Percentiles rank a stretch among this genome's conserved stretches.
Conservation (phyloP, 1,140 invertebrate genomes). For the Drosophila rhopaloa region DNA sequence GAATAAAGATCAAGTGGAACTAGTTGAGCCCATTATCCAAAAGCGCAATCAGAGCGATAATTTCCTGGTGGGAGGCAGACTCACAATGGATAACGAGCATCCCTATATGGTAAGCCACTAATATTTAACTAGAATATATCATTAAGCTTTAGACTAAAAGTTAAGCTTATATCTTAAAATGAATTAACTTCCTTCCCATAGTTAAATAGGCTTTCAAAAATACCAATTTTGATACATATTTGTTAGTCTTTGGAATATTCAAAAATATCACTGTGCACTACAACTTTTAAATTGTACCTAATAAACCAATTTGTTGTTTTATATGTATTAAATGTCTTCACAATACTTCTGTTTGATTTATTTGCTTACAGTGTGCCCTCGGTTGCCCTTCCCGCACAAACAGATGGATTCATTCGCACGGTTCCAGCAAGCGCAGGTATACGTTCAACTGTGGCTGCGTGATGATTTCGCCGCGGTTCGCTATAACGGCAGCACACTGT, state of each 20-base stretch:
- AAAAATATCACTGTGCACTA: too few relatives aligned
- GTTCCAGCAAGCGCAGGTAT: constrained; percentile 12
- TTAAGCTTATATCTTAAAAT: too few relatives aligned
- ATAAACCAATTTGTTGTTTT: too few relatives aligned
- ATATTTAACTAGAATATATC: too few relatives aligned
- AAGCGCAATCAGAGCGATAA: constrained; percentile 15
- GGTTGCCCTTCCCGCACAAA: constrained; percentile 39
- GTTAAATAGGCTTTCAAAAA: too few relatives aligned
- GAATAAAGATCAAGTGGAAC: constrained; percentile 14
- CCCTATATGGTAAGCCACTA: constrained; percentile 51
- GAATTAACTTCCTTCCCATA: too few relatives aligned
- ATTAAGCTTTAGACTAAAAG: too few relatives aligned
- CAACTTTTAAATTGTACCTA: too few relatives aligned
- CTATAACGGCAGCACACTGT: constrained; percentile 63
- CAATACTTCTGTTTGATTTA: neutral
- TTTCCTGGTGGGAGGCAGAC: constrained; percentile 42
- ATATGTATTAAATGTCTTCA: neutral
- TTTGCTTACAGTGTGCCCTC: constrained; percentile 48
- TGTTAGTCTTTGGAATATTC: too few relatives aligned
- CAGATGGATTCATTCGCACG: constrained; percentile 15
- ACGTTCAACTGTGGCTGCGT: constrained; percentile 60
- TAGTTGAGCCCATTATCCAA: constrained; percentile 27
- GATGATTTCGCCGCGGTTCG: constrained; percentile 43
- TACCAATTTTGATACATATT: too few relatives aligned
- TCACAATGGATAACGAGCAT: constrained; percentile 39